A percentile compares a stretch with the other conserved stretches of the same genome.
These are phyloP conservation scores for Hippopotamyrus pictus DNA, from an alignment of 2,797 vertebrate species.

Conservation along the genomic window DNA sequence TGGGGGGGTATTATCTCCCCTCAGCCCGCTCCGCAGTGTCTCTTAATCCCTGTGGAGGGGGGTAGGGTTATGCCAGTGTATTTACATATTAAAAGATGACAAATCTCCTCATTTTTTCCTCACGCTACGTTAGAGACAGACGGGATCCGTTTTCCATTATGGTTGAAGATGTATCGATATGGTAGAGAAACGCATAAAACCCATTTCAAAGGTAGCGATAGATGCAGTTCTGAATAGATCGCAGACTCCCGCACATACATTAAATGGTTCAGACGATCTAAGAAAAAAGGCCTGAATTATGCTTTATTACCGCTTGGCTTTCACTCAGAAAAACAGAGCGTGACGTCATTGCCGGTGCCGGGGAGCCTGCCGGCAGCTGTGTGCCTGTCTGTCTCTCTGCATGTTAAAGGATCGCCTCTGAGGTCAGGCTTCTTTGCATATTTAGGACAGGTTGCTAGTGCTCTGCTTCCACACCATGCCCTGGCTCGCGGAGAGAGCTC, in stretches of 20 bases:
- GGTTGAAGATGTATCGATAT: background rate
- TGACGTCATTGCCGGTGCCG: background rate
- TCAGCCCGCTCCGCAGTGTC: slow-evolving; percentile 30
- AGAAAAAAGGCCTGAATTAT: background rate
- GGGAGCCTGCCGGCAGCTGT: background rate
- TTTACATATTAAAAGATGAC: slow-evolving; percentile 18
- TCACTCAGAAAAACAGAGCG: background rate
- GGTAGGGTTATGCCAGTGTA: background rate
- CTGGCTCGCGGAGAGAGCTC: background rate
- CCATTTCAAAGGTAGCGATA: background rate
- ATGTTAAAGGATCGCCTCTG: background rate
- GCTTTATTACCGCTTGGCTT: background rate
- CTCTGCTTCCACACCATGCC: background rate
- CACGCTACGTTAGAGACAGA: background rate
- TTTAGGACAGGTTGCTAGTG: background rate
- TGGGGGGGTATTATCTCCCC: slow-evolving; percentile 48
- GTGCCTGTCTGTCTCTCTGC: background rate
- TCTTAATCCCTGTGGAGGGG: background rate
- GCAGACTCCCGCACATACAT: background rate
- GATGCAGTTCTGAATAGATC: background rate
- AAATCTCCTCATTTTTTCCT: background rate
- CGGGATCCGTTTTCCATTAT: background rate
- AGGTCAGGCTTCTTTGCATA: background rate
- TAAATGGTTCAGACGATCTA: slow-evolving; percentile 6
- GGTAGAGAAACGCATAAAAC: background rate